Conservation (phyloP, 2,113 vertebrate genomes). For the Tetraodon nigroviridis region DNA sequence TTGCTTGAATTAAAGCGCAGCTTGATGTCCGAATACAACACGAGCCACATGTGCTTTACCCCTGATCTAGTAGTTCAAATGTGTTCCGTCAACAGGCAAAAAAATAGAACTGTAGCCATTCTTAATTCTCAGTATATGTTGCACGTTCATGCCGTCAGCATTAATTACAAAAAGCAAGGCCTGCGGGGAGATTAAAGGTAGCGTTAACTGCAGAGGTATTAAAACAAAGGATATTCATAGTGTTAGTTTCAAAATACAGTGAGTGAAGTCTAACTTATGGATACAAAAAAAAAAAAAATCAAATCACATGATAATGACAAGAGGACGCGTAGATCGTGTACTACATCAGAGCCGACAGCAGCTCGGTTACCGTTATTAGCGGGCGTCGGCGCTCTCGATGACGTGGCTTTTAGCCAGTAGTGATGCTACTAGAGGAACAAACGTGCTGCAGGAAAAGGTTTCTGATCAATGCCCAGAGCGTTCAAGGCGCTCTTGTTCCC, state of each 20-base stretch:
- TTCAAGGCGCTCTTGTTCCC: slow-evolving; percentile 54
- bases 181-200: slow-evolving; percentile 63
- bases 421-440: slow-evolving; percentile 42
- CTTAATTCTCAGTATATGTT: slow-evolving; percentile 70
- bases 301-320: slow-evolving; percentile 66
- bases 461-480: slow-evolving; percentile 65
- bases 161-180: slow-evolving; percentile 70
- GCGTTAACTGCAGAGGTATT: slow-evolving; percentile 68
- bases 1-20: slow-evolving; percentile 64
- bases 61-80: slow-evolving; percentile 71
- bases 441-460: slow-evolving; percentile 55
- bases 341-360: slow-evolving; percentile 57
- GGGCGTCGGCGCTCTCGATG: slow-evolving; percentile 48
- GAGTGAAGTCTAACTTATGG: slow-evolving; percentile 62
- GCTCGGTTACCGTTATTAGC: slow-evolving; percentile 56
- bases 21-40: slow-evolving; percentile 64
- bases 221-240: slow-evolving; percentile 68
- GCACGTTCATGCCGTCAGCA: slow-evolving; percentile 68
- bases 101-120: slow-evolving; percentile 58
- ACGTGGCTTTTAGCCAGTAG: slow-evolving; percentile 58
- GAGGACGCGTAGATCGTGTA: slow-evolving; percentile 51
- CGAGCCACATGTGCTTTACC: slow-evolving; percentile 62
- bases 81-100: slow-evolving; percentile 67
- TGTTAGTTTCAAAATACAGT: slow-evolving; percentile 73
- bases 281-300: slow-evolving; percentile 65